A percentile compares a stretch with the other conserved stretches of the same genome.
phyloP scores from a whole-genome alignment of 1,140 invertebrate genomes.

The Drosophila subobscura region DNA sequence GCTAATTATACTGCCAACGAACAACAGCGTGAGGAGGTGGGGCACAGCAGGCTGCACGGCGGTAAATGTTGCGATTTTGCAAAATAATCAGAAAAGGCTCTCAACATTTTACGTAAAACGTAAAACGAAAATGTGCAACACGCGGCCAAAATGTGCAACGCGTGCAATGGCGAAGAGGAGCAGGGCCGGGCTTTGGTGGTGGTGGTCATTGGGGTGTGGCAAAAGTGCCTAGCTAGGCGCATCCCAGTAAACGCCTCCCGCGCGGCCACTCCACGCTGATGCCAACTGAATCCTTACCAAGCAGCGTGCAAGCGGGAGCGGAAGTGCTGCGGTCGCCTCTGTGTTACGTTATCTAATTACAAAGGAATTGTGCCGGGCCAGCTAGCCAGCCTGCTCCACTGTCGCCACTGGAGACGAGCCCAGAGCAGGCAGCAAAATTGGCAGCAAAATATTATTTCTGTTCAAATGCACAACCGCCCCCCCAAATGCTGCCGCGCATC shows the following conservation, averaged over 20 bases:
- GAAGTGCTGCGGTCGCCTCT: constrained; percentile 58
- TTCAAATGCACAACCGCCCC: constrained; percentile 47
- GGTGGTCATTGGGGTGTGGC: background rate
- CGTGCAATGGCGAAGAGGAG: background rate
- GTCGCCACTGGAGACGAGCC: background rate
- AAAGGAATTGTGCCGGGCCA: constrained; percentile 71
- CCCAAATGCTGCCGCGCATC: constrained; percentile 27
- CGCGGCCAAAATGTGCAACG: constrained; percentile 12
- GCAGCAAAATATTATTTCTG: constrained; percentile 59
- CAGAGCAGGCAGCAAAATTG: background rate
- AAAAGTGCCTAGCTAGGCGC: constrained; percentile 23
- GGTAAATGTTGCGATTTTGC: constrained; percentile 75
- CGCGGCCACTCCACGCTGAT: background rate
- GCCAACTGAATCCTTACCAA: background rate
- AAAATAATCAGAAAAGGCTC: constrained; percentile 79
- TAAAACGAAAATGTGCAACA: constrained; percentile 43
- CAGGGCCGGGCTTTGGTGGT: too few species aligned
- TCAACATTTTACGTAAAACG: constrained; percentile 66
- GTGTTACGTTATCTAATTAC: constrained; percentile 80
- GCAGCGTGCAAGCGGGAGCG: constrained; percentile 27
- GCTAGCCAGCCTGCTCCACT: constrained; percentile 20
- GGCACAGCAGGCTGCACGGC: constrained; percentile 22
- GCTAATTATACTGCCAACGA: constrained; percentile 65
- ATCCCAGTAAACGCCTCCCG: constrained; percentile 27
- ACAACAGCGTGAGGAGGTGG: constrained; percentile 4